Evolutionary conservation across 2,113 vertebrate species (phyloP).

Genomic region (Brienomyrus brachyistius): DNA sequence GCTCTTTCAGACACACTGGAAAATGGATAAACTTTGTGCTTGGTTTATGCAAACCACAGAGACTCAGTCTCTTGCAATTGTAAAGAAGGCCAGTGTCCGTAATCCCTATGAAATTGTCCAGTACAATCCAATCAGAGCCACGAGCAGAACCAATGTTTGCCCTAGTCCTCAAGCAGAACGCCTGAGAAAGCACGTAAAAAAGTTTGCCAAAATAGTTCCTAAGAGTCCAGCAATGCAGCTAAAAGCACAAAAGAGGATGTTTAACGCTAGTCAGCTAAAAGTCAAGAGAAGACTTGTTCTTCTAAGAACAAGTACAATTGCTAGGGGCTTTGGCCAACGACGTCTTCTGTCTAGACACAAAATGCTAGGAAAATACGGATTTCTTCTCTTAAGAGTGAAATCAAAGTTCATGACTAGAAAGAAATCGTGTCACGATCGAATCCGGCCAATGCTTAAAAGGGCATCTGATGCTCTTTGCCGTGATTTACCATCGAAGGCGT

Average conservation of each 20-base stretch:
- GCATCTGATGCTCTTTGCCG: not conserved
- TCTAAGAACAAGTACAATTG: not conserved
- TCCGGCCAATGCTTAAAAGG: not conserved
- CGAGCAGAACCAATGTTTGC: slow-evolving; percentile 60
- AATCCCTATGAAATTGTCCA: slow-evolving; percentile 77
- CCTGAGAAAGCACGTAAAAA: slow-evolving; percentile 87
- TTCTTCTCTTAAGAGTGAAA: slow-evolving; percentile 45
- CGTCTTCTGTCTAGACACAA: slow-evolving; percentile 10
- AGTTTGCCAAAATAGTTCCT: slow-evolving; percentile 85
- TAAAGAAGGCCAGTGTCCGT: slow-evolving; percentile 82
- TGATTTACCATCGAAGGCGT: not conserved
- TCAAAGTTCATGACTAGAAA: slow-evolving; percentile 49
- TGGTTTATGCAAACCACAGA: slow-evolving; percentile 99
- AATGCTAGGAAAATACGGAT: slow-evolving; percentile 40
- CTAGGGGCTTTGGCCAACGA: not conserved
- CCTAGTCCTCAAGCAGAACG: slow-evolving; percentile 70
- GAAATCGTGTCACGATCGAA: not conserved
- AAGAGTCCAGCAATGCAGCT: slow-evolving; percentile 74
- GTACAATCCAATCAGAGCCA: slow-evolving; percentile 63
- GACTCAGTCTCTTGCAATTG: slow-evolving; percentile 85
- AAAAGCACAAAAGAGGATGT: slow-evolving; percentile 61
- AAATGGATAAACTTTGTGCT: slow-evolving; percentile 76
- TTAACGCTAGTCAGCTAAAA: slow-evolving; percentile 52
- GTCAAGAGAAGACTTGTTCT: slow-evolving; percentile 63
- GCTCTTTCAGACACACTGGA: slow-evolving; percentile 85